Evolutionary conservation across 2,113 vertebrate species (phyloP).

Genomic region (Athene noctua): DNA sequence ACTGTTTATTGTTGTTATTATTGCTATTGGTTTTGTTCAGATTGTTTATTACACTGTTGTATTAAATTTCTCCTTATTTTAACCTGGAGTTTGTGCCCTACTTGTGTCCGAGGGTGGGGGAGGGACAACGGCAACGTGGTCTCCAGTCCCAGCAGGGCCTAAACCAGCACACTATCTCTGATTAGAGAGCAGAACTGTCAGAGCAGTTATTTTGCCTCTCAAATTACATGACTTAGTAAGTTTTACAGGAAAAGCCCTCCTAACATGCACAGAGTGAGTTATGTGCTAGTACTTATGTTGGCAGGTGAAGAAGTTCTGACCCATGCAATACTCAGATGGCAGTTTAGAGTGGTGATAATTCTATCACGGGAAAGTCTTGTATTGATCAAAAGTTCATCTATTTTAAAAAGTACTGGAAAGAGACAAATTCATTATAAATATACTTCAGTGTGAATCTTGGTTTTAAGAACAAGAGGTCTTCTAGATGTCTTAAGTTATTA

Average conservation of each 20-base stretch:
- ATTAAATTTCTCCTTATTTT: too few species aligned
- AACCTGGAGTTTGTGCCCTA: too few species aligned
- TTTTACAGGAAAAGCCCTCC: not conserved
- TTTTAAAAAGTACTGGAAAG: not conserved
- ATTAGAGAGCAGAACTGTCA: not conserved
- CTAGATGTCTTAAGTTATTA: not conserved
- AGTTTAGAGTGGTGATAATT: not conserved
- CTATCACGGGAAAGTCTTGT: not conserved
- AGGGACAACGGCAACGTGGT: too few species aligned
- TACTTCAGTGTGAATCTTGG: rapidly evolving
- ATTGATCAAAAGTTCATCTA: not conserved
- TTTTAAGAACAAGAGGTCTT: not conserved
- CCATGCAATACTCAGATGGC: not conserved
- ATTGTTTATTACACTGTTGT: too few species aligned
- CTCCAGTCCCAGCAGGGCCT: too few species aligned
- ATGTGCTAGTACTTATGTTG: not conserved
- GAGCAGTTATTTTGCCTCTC: not conserved
- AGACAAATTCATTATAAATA: not conserved
- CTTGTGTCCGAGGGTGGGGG: too few species aligned
- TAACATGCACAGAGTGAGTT: not conserved
- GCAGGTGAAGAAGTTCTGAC: not conserved
- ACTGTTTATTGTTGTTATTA: too few species aligned
- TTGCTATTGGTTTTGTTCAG: too few species aligned
- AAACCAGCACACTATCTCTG: not conserved
- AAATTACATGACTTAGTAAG: not conserved